Evolutionary conservation across 2,888 invertebrate genomes (phyloP).

Genomic region (Entomobrya multifasciata): DNA sequence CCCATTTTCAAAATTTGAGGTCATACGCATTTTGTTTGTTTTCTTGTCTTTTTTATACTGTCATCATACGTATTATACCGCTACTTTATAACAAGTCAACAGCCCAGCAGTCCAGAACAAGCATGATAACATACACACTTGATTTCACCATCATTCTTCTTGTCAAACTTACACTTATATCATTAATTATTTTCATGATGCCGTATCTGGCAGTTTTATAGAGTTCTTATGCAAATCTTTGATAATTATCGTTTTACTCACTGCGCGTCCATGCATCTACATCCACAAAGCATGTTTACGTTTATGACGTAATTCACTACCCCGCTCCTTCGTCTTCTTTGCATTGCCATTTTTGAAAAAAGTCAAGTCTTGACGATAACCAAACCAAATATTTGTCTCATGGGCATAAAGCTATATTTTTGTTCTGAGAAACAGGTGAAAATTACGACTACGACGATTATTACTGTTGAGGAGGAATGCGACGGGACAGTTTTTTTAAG

Average conservation of each 20-base stretch:
- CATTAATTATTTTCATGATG: constrained; percentile 13
- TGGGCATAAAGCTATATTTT: not conserved
- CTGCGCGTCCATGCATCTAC: constrained; percentile 16
- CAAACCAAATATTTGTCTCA: not conserved
- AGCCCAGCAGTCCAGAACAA: not conserved
- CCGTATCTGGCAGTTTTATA: constrained; percentile 44
- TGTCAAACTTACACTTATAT: constrained; percentile 23
- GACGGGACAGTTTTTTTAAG: constrained; percentile 47
- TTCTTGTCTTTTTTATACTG: not conserved
- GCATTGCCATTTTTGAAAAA: not conserved
- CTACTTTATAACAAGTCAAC: not conserved
- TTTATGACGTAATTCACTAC: not conserved
- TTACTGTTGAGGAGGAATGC: not conserved
- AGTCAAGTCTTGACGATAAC: not conserved
- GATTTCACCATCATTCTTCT: constrained; percentile 18
- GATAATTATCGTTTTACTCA: constrained; percentile 32
- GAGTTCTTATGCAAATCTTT: constrained; percentile 49
- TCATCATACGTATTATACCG: not conserved
- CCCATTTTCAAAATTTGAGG: not conserved
- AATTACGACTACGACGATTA: not conserved
- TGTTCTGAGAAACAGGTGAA: constrained; percentile 18
- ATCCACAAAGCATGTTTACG: not conserved
- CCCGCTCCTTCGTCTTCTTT: not conserved
- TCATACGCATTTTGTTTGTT: constrained; percentile 14
- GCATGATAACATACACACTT: not conserved